Evolutionary conservation across 2,797 vertebrate species (phyloP).

Genomic region (Borostomias antarcticus): DNA sequence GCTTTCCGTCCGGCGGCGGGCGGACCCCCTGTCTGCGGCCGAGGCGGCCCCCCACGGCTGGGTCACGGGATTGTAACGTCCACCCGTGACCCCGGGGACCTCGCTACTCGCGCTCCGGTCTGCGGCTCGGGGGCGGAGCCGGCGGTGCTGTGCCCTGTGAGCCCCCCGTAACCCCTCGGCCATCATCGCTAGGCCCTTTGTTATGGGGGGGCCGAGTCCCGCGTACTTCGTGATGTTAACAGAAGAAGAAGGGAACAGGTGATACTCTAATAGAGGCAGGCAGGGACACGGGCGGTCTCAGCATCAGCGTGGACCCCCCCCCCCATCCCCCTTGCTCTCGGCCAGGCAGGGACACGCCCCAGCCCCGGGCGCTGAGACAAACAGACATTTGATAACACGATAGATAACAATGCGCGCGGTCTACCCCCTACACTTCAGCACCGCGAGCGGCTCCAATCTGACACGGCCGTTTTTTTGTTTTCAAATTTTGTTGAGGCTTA

Average conservation of each 20-base stretch:
- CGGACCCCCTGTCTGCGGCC: background rate
- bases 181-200: slow-evolving; percentile 26
- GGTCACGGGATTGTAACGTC: slow-evolving; percentile 19
- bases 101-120: background rate
- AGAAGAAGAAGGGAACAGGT: slow-evolving; percentile 18
- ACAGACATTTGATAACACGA: slow-evolving; percentile 49
- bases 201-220: background rate
- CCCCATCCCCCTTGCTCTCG: too few species aligned
- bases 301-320: slow-evolving; percentile 1
- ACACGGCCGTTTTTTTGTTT: too few species aligned
- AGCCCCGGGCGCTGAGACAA: background rate
- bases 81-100: slow-evolving; percentile 8
- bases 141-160: background rate
- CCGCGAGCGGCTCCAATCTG: too few species aligned
- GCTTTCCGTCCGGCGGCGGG: background rate
- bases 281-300: slow-evolving; percentile 23
- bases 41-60: slow-evolving; percentile 9
- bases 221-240: slow-evolving; percentile 13
- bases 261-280: slow-evolving; percentile 36
- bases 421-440: slow-evolving; percentile 15
- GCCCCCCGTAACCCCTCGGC: slow-evolving; percentile 17
- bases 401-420: slow-evolving; percentile 35
- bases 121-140: background rate
- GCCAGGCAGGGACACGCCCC: too few species aligned
- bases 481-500: too few species aligned